A percentile compares a stretch with the other conserved stretches of the same genome.
Evolutionary conservation across 2,888 invertebrate genomes (phyloP).

Genomic region (Phortica magna): DNA sequence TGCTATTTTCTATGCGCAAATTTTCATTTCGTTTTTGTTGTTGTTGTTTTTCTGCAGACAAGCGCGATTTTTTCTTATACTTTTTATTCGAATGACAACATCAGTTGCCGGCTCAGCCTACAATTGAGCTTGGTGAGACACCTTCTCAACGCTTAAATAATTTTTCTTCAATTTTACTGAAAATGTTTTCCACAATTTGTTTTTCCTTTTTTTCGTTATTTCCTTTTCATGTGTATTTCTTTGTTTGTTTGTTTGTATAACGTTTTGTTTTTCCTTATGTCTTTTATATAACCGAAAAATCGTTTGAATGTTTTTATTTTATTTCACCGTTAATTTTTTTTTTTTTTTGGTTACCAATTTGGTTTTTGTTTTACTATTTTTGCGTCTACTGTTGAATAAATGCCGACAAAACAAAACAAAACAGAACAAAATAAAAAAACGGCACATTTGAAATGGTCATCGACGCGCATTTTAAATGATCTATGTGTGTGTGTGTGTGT

Average conservation of each 20-base stretch:
- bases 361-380: slow-evolving; percentile 57
- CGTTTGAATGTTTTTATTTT: slow-evolving; percentile 50
- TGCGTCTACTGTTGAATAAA: slow-evolving; percentile 56
- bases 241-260: slow-evolving; percentile 12
- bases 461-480: slow-evolving; percentile 74
- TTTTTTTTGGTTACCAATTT: slow-evolving; percentile 18
- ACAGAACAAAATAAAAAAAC: slow-evolving; percentile 42
- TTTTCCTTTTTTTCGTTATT: slow-evolving; percentile 12
- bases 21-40: slow-evolving; percentile 52
- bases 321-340: slow-evolving; percentile 41
- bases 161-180: neutral
- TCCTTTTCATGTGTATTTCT: slow-evolving; percentile 11
- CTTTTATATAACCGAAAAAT: slow-evolving; percentile 59
- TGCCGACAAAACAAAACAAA: slow-evolving; percentile 37
- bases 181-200: slow-evolving; percentile 27
- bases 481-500: slow-evolving; percentile 55
- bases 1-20: neutral
- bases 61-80: slow-evolving; percentile 54
- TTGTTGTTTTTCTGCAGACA: slow-evolving; percentile 43
- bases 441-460: slow-evolving; percentile 70
- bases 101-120: neutral
- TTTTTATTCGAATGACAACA: slow-evolving; percentile 53
- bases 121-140: neutral
- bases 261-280: slow-evolving; percentile 12
- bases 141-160: neutral